Conservation (phyloP, 2,113 vertebrate genomes). For the Drymodes brunneopygia region DNA sequence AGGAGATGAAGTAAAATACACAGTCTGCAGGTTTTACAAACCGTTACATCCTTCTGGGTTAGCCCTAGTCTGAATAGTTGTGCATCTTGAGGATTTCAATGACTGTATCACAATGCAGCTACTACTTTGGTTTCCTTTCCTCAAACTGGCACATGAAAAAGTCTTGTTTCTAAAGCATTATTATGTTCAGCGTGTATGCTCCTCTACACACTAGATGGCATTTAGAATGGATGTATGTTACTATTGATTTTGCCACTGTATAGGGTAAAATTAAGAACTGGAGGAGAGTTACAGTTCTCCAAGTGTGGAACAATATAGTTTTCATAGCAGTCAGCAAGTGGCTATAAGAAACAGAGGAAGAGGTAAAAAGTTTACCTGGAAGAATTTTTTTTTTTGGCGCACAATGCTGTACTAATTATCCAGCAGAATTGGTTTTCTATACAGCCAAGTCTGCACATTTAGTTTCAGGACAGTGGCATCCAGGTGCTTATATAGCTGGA, state of each 20-base stretch:
- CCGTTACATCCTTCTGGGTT: background rate
- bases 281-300: background rate
- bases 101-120: background rate
- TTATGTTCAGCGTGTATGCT: background rate
- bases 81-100: background rate
- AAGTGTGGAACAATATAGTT: background rate
- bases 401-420: background rate
- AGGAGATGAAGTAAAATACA: background rate
- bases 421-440: background rate
- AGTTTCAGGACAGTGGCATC: background rate
- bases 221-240: background rate
- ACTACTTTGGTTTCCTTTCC: background rate
- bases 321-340: background rate
- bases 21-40: background rate
- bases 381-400: background rate
- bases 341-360: background rate
- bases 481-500: background rate
- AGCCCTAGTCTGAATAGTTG: background rate
- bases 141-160: background rate
- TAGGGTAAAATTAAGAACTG: background rate
- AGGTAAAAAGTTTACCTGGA: background rate
- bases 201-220: background rate
- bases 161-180: background rate
- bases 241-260: background rate
- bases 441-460: background rate